Evolutionary conservation across 2,888 invertebrate genomes (phyloP).

Genomic region (Isotomurus palustris): DNA sequence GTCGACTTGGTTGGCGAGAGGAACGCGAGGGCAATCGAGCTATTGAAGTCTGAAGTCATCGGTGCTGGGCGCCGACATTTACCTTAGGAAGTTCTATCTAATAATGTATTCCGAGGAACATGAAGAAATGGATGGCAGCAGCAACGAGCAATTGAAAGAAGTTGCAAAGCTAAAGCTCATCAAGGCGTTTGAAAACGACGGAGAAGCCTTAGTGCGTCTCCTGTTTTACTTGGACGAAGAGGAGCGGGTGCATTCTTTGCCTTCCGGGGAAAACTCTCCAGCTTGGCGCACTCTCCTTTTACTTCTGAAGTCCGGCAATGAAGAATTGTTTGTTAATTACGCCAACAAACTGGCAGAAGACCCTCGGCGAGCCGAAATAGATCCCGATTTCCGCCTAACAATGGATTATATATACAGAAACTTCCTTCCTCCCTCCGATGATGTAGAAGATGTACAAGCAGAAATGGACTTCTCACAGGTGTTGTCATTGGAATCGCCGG

Average conservation of each 20-base stretch:
- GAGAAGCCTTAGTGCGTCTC: neutral
- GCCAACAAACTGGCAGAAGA: slow-evolving; percentile 10
- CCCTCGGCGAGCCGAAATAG: slow-evolving; percentile 2
- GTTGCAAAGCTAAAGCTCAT: neutral
- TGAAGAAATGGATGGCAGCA: no score
- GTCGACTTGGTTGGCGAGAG: no score
- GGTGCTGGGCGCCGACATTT: no score
- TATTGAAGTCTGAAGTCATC: no score
- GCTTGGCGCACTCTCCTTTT: slow-evolving; percentile 10
- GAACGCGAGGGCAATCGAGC: no score
- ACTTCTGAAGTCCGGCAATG: neutral
- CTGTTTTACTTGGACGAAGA: neutral
- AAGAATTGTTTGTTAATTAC: slow-evolving; percentile 5
- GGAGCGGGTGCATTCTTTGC: neutral
- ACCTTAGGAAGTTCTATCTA: no score
- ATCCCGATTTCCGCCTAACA: neutral
- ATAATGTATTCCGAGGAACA: no score
- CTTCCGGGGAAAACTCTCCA: slow-evolving; percentile 1
- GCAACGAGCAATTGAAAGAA: no score
- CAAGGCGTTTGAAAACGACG: neutral
- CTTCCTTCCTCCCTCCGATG: neutral
- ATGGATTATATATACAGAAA: slow-evolving; percentile 3
- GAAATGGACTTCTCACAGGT: neutral
- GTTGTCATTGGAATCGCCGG: neutral
- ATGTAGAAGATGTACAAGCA: neutral